Conservation (phyloP, 2,888 invertebrate species). For the Trisateles emortualis region DNA sequence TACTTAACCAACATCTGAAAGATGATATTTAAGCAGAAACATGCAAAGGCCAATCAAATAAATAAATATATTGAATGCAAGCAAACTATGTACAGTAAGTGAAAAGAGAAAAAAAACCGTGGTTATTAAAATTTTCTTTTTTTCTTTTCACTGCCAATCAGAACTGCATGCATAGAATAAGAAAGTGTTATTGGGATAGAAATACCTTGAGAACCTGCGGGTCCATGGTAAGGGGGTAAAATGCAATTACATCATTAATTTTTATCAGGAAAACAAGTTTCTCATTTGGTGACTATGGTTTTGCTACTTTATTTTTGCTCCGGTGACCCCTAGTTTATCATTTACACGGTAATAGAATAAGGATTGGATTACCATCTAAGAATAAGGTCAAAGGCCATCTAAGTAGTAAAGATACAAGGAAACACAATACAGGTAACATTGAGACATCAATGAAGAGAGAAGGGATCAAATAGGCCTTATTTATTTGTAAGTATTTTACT, state of each 20-base stretch:
- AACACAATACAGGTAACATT: slow-evolving; percentile 77
- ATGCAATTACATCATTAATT: slow-evolving; percentile 84
- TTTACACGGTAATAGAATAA: slow-evolving; percentile 45
- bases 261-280: slow-evolving; percentile 76
- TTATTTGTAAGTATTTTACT: slow-evolving; percentile 53
- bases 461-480: slow-evolving; percentile 63
- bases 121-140: slow-evolving; percentile 19
- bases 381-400: slow-evolving; percentile 67
- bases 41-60: slow-evolving; percentile 63
- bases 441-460: slow-evolving; percentile 78
- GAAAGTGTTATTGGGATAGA: slow-evolving; percentile 83
- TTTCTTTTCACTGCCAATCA: slow-evolving; percentile 59
- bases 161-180: slow-evolving; percentile 80
- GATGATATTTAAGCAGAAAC: slow-evolving; percentile 56
- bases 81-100: slow-evolving; percentile 66
- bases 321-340: slow-evolving; percentile 78
- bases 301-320: slow-evolving; percentile 65
- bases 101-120: slow-evolving; percentile 53
- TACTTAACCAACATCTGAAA: slow-evolving; percentile 40
- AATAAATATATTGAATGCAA: slow-evolving; percentile 61
- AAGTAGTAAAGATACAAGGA: slow-evolving; percentile 69
- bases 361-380: slow-evolving; percentile 66
- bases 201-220: slow-evolving; percentile 88
- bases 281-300: slow-evolving; percentile 63
- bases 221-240: slow-evolving; percentile 85